These are phyloP conservation scores for Drosophila equinoxialis DNA, from an alignment of 1,140 invertebrate genomes.

Conservation along the genomic window DNA sequence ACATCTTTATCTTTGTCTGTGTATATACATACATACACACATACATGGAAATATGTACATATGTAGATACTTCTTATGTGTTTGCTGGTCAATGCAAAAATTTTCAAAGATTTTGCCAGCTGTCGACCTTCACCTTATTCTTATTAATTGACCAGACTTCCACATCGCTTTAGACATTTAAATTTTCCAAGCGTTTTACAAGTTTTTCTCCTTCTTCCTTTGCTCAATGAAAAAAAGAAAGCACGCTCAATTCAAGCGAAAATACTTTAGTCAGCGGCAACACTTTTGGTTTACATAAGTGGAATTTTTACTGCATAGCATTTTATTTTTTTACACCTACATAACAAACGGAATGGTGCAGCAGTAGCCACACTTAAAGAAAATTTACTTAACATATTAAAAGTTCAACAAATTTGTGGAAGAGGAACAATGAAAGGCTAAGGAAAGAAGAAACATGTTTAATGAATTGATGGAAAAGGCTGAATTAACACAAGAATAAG, in stretches of 20 bases:
- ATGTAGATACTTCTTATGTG: conserved; percentile 6
- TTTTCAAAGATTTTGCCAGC: conserved; percentile 45
- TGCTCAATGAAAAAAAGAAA: neutral
- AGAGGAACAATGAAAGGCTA: no score
- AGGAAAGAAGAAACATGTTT: no score
- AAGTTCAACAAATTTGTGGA: no score
- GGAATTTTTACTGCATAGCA: conserved; percentile 5
- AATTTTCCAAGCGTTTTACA: conserved; percentile 29
- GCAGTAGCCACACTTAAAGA: neutral
- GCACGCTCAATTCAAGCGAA: conserved; percentile 1
- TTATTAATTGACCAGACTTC: conserved; percentile 50
- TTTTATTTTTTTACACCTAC: neutral
- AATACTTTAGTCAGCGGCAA: conserved; percentile 4
- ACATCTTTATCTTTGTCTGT: conserved; percentile 22
- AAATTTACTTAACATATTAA: neutral
- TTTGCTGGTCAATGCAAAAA: conserved; percentile 25
- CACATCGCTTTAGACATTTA: conserved; percentile 36
- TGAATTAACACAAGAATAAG: no score
- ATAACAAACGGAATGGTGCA: conserved; percentile 6
- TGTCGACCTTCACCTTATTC: conserved; percentile 56
- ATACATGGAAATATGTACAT: neutral
- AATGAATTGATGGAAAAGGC: no score
- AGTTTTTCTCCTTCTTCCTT: neutral
- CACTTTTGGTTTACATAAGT: conserved; percentile 20
- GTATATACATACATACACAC: conserved; percentile 22